Percentiles rank a stretch among this genome's conserved stretches.
phyloP scores from a whole-genome alignment of 2,888 invertebrate genomes.

The Lathronympha strigana region DNA sequence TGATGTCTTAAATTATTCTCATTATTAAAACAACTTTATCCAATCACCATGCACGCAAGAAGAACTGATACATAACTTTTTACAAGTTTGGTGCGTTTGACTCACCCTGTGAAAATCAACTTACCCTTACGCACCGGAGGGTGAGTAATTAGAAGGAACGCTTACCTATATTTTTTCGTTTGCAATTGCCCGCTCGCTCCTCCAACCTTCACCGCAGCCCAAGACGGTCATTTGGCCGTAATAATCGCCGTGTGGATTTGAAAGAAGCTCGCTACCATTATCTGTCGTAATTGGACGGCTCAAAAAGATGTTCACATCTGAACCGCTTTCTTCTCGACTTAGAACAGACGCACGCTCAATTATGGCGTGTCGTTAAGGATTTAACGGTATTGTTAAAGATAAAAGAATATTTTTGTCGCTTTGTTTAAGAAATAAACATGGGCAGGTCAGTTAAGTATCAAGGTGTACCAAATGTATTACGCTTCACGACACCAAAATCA shows the following conservation, averaged over 20 bases:
- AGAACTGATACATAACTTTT: no score
- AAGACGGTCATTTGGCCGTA: conserved; percentile 42
- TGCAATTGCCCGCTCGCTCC: conserved; percentile 6
- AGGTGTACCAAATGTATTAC: no score
- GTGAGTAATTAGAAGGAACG: no score
- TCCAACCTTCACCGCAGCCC: conserved; percentile 2
- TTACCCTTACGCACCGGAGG: no score
- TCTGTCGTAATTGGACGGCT: conserved; percentile 41
- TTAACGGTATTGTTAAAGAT: conserved; percentile 28
- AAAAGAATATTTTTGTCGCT: conserved; percentile 21
- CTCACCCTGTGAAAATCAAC: no score
- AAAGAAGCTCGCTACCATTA: conserved; percentile 41
- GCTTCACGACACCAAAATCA: no score
- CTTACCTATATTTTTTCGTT: neutral
- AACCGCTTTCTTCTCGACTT: conserved; percentile 39
- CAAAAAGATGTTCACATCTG: conserved; percentile 41
- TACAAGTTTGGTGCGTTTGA: no score
- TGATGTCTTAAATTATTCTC: no score
- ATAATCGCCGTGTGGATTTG: conserved; percentile 42
- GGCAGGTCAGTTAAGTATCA: no score
- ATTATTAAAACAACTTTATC: no score
- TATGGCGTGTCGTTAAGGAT: conserved; percentile 35
- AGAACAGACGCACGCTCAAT: conserved; percentile 36
- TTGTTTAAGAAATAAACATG: conserved; percentile 3
- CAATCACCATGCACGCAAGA: no score